phyloP scores from a whole-genome alignment of 2,797 vertebrate genomes.

The Periparus ater region DNA sequence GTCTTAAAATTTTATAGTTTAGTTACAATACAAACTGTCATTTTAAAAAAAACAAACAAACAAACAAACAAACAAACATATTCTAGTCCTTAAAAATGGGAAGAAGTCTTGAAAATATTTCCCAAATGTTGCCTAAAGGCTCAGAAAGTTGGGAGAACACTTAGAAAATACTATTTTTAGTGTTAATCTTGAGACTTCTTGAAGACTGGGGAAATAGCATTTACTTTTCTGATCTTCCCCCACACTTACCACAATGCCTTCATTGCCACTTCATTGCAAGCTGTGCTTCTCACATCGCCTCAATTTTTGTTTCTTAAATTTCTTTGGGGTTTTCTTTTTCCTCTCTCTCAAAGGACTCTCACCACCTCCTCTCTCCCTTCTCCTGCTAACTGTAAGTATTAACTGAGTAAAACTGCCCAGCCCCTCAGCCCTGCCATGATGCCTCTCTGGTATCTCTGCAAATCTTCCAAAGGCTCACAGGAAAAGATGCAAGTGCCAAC shows the following conservation, averaged over 20 bases:
- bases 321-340: background rate
- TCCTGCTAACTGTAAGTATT: background rate
- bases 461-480: background rate
- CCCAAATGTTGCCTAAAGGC: background rate
- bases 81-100: background rate
- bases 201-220: background rate
- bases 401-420: background rate
- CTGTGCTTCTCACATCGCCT: background rate
- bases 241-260: background rate
- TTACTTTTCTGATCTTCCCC: background rate
- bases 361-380: background rate
- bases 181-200: background rate
- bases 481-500: background rate
- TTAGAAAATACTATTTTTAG: background rate
- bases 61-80: background rate
- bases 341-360: background rate
- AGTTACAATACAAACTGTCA: background rate
- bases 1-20: background rate
- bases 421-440: background rate
- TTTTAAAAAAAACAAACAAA: background rate
- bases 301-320: background rate
- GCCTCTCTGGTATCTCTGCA: background rate
- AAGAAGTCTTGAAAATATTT: background rate
- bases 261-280: background rate
- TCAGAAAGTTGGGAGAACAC: background rate